Base-by-base conservation (phyloP, 2,797 vertebrate genomes). In the Mormyrus hasselquistii region DNA sequence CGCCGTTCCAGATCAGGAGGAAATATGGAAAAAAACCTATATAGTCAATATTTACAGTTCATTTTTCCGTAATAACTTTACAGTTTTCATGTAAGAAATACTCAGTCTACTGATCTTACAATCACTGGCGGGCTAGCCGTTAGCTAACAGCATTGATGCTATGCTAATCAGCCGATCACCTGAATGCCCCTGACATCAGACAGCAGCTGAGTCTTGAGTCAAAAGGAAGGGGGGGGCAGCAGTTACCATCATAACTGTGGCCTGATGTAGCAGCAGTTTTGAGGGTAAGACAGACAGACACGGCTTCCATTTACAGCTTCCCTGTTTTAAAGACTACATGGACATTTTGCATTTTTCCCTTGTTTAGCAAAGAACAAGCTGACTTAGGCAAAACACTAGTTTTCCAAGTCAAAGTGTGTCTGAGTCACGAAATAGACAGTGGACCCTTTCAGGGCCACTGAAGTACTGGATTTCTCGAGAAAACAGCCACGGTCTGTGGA, bases 381-480 rank as follows among this genome's bases (percentile, higher is more conserved):
- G 25, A 53, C 12, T 87, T 41, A 87, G 85, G 85, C 85, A 87
- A 87, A 87, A 57, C 53, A 87, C 53, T 34, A 19, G 34, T 59
- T 87, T 87, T 87, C 50, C 85, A 87, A 87, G 85, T 87, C 85
- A 87, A 87, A 87, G 4, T 34, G 16, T 38, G 50, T 22, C 85
- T 57, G 50, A 3, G 25, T 87, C 50, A 87, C 25, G 34, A 84
- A 84, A 22, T 9, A 2, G 50, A 34, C 22, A 34, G 59, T 86
- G 29, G 55, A 4, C 9, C 41, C 38, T 9, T n/a, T 87, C 53
- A 19, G 34, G 29, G 25, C n/a, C 83, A 38, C 50, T 86, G 25
- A 41, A 55, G 14, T 55, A 87, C 52, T 57, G 50, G 16, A 9
- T 57, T n/a, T 34, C 47, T 84, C 29, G 0, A 41, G 19, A 41